Evolutionary conservation across 1,140 invertebrate genomes (phyloP).

Genomic region (Atta colombica): DNA sequence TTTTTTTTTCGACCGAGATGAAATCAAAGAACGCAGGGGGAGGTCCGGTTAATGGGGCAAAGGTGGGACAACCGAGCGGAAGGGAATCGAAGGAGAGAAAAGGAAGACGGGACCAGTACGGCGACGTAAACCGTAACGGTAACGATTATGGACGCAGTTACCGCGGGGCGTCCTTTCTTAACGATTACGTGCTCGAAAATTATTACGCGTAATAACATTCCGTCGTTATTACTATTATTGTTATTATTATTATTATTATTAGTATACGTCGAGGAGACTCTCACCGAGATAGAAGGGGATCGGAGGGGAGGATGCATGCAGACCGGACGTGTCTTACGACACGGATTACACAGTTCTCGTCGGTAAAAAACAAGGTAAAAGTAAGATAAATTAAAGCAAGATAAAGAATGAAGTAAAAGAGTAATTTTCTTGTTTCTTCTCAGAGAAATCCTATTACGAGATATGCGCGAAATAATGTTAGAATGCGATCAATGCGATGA

Average conservation of each 20-base stretch:
- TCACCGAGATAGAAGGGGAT: neutral
- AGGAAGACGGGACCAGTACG: constrained; percentile 65
- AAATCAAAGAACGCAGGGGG: constrained; percentile 57
- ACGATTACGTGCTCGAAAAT: constrained; percentile 87
- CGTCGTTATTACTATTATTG: constrained; percentile 84
- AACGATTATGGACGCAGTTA: constrained; percentile 87
- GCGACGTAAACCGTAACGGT: constrained; percentile 87
- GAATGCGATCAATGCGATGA: neutral
- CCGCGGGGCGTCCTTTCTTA: constrained; percentile 85
- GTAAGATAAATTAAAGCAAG: constrained; percentile 35
- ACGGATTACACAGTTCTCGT: constrained; percentile 37
- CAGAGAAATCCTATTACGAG: constrained; percentile 10
- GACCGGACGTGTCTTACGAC: constrained; percentile 55
- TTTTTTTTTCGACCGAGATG: constrained; percentile 56
- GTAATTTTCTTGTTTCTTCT: neutral
- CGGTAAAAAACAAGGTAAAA: constrained; percentile 20
- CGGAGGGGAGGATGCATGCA: neutral
- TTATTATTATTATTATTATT: constrained; percentile 80
- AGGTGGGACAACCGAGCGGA: constrained; percentile 23
- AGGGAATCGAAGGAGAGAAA: constrained; percentile 6
- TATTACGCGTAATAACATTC: constrained; percentile 86
- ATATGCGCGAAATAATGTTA: constrained; percentile 20
- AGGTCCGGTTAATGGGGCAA: constrained; percentile 58
- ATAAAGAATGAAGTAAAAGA: constrained; percentile 23
- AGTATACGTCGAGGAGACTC: constrained; percentile 54